Base-by-base conservation (phyloP, 2,888 invertebrate genomes). In the Mystacides longicornis region DNA sequence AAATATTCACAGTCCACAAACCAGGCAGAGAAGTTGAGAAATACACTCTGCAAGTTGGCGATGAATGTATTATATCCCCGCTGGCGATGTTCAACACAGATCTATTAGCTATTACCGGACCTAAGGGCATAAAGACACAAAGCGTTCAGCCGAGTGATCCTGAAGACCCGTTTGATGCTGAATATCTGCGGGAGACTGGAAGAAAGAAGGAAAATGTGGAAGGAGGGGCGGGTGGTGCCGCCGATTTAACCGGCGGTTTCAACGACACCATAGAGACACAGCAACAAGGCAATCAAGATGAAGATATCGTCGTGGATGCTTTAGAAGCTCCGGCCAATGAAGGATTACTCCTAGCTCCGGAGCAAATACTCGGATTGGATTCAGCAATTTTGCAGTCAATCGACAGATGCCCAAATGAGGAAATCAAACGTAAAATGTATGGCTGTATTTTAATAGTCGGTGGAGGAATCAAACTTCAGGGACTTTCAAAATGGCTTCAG, bases 111-210 rank as follows among this genome's bases (percentile, higher is more conserved):
- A 85, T 94, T 16, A 93, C 93, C 0, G 91, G 91, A 0, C 68
- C 73, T 0, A 89, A 92, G 68, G 73, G 75, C 23, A 83, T 86
- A 1, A 85, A 86, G 63, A 83, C 85, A 11, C 91, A 91, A 66
- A 84, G 78, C 49, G 86, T 92, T 2, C 77, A 79, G 57, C 74
- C 80, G 3, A 78, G 81, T 60, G 93, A 95, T 67, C 86, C 93
- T 0, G 93, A 93, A 70, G 96, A 96, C 73, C 93, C 93, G 2
- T 92, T 93, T 67, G 95, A 96, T 75, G 92, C 92, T 14, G 89
- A 90, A 67, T 96, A 93, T 67, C 74, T 96, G 11, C 79, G 91
- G 60, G 95, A 95, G 75, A 95, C 92, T 0, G 87, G 92, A 64
- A 76, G 72, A 70, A 85, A 74, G 66, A 70, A 71, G 49, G 78